Evolutionary conservation across 1,140 invertebrate genomes (phyloP), one percentile per base, ranked within the genome.

Genomic region (Hesperophylax magnus): DNA sequence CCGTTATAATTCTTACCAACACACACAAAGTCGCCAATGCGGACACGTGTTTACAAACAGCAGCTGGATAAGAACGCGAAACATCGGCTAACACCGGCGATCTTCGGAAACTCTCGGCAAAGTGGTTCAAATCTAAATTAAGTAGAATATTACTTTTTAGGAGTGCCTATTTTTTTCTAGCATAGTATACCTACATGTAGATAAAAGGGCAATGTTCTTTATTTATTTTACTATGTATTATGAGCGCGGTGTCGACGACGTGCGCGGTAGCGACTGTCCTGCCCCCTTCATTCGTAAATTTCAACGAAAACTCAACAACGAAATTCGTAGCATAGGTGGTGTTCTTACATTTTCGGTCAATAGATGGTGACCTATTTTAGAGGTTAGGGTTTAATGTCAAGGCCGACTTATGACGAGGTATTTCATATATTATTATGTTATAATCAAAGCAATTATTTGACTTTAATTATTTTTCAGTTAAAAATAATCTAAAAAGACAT

Each of bases 21-120:
- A 77, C 72, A 65, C 22, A 61, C 34, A 63, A 63, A 75, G 67
- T 58, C 22, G 31, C 20, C 76, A 83, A 58, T 58, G 65, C 75
- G 52, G 81, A 81, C 82, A 80, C 82, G 82, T 83, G 82, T 83
- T 83, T 83, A 83, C 82, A 83, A 83, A 83, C 82, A 82, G 78
- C 82, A 77, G 81, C 77, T 78, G 82, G 78, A 61, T 69, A 71
- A 74, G 56, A 61, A 63, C 56, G 78, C 54, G 69, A 52, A 34
- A 71, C 77, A 53, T 79, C 77, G 76, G 76, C 60, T 52, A 47
- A 18, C 5, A 31, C 72, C 77, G 77, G 2, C 7, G 20, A 69
- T 58, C 22, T 39, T 79, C 77, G 77, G 63, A 24, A 56, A 31
- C 24, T 18, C 17, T 71, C 77, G 77, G 34, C 24, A n/a, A 56